phyloP scores from a whole-genome alignment of 2,797 vertebrate species.

The Allobates femoralis region DNA sequence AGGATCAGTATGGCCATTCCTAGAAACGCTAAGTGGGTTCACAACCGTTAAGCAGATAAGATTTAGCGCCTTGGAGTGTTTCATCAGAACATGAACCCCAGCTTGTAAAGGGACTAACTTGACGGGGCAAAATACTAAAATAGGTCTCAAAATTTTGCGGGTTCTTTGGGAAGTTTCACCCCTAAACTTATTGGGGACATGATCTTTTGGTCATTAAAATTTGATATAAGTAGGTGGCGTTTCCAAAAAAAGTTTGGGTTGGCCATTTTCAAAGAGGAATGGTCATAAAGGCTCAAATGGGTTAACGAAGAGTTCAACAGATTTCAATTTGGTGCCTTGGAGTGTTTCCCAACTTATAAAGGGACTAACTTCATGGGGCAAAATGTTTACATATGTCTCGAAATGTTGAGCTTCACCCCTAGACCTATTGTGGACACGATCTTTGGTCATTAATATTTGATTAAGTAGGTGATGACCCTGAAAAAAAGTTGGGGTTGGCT shows the following conservation, averaged over 20 bases:
- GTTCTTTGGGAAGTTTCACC: too few relatives aligned
- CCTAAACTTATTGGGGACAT: neutral
- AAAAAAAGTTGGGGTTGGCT: neutral
- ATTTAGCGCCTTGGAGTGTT: neutral
- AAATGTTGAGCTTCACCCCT: too few relatives aligned
- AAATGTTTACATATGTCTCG: too few relatives aligned
- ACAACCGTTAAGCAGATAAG: neutral
- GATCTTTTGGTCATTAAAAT: too few relatives aligned
- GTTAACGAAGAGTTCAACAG: too few relatives aligned
- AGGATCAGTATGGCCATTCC: neutral
- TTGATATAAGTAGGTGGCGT: neutral
- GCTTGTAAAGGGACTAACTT: neutral
- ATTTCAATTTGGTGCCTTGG: too few relatives aligned
- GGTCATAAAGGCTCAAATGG: neutral
- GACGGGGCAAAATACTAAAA: neutral
- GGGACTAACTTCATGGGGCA: too few relatives aligned
- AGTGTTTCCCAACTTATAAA: too few relatives aligned
- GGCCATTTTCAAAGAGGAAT: neutral
- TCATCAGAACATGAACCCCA: neutral
- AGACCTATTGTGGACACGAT: too few relatives aligned
- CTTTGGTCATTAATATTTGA: too few relatives aligned
- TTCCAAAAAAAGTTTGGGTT: neutral
- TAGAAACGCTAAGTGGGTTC: neutral
- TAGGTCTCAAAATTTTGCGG: too few relatives aligned
- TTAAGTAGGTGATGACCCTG: too few relatives aligned